Evolutionary conservation across 2,888 invertebrate species (phyloP), one percentile per base, ranked within the genome.

Genomic region (Coremacera marginata): DNA sequence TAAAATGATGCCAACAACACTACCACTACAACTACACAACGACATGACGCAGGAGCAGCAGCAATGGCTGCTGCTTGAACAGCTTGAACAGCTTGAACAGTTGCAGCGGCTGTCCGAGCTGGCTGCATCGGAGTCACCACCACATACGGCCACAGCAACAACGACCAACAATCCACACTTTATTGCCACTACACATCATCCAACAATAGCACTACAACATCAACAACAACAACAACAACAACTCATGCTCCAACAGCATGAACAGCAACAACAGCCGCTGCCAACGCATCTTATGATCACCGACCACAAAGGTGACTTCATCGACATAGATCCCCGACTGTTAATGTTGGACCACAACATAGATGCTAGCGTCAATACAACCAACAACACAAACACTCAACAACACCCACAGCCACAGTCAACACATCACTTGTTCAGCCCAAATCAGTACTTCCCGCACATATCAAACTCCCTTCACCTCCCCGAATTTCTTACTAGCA

Each of bases 11-110:
- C 57, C 80, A 72, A 68, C 79, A 72, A 37, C 52, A 49, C 73
- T 19, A 68, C 68, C 55, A 74, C 77, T 72, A 78, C 78, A 72
- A 80, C 78, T 76, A 74, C 81, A 71, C 82, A 81, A 31, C 72
- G 62, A 8, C 72, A 78, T 81, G 74, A 82, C 78, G 68, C 82
- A 83, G 44, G 83, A 83, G 57, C 81, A 84, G 70, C 86, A 86
- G 79, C 88, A 86, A 74, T 80, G 85, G 80, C 79, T 85, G 82
- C 83, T 88, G 81, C 82, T 87, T 79, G 86, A 86, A 76, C 89
- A 86, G 79, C 84, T 87, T 37, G 88, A 88, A 77, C 89, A 87
- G 78, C 84, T 87, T 37, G 88, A 88, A 77, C 89, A 87, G 78
- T 76, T 87, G 78, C 88, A 88, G 76, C 85, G 88, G 74, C 79